Percentiles rank a stretch among this genome's conserved stretches.
phyloP scores from a whole-genome alignment of 2,797 vertebrate species.

The Molothrus ater region DNA sequence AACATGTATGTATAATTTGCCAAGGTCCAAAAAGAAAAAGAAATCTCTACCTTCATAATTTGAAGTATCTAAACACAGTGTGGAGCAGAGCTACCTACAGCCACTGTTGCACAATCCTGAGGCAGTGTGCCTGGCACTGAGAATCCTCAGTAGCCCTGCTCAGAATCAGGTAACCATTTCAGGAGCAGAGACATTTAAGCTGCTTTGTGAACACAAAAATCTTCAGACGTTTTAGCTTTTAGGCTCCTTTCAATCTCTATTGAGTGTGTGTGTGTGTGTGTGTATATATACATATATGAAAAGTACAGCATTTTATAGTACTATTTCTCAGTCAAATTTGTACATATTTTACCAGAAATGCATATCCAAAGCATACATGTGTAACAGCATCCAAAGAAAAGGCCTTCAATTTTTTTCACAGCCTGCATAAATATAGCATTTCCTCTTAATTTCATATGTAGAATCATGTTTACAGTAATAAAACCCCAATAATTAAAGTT shows the following conservation, averaged over 20 bases:
- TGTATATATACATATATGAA: neutral
- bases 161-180: neutral
- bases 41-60: neutral
- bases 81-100: neutral
- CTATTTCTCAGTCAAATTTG: neutral
- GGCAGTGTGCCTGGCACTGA: neutral
- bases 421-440: fast-evolving
- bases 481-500: neutral
- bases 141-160: neutral
- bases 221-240: neutral
- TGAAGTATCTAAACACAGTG: neutral
- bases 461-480: neutral
- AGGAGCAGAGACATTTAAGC: neutral
- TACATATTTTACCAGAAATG: neutral
- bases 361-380: neutral
- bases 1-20: neutral
- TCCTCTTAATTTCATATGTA: neutral
- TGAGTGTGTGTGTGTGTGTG: neutral
- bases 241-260: neutral
- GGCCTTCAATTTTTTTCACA: neutral
- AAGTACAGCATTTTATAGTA: neutral
- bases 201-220: neutral
- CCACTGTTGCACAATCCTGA: neutral
- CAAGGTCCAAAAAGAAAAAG: neutral
- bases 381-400: neutral